Conservation (phyloP, 2,113 vertebrate genomes). For the Mohoua ochrocephala region DNA sequence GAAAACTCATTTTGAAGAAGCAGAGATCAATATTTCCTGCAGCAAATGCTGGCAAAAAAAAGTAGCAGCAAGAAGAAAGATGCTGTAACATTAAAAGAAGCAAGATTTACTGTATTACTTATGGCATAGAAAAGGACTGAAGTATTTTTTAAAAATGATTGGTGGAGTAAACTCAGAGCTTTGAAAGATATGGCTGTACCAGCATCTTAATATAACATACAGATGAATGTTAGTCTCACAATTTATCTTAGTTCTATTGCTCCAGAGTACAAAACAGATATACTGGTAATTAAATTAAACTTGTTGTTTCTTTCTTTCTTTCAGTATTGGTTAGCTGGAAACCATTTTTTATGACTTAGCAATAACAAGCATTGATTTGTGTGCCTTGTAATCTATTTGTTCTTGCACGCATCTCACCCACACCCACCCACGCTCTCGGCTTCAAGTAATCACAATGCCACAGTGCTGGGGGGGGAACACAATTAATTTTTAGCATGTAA, state of each 20-base stretch:
- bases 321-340: not conserved
- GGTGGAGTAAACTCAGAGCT: not conserved
- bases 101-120: conserved; percentile 5
- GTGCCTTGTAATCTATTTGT: conserved; percentile 21
- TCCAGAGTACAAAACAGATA: conserved; percentile 27
- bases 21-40: conserved; percentile 38
- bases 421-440: not conserved
- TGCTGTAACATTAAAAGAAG: not conserved
- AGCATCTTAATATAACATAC: conserved; percentile 3
- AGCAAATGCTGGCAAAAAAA: not conserved
- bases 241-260: conserved; percentile 6
- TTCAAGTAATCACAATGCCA: not conserved
- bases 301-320: conserved; percentile 28
- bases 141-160: not conserved
- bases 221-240: not conserved
- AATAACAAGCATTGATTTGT: conserved; percentile 51
- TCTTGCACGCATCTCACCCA: not conserved
- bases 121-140: not conserved
- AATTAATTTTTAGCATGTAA: conserved; percentile 29
- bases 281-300: conserved; percentile 38
- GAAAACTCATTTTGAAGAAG: conserved; percentile 45
- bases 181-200: not conserved
- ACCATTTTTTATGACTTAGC: conserved; percentile 10
- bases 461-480: not conserved
- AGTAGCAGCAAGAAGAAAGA: conserved; percentile 5